Evolutionary conservation across 2,888 invertebrate genomes (phyloP), one percentile per base, ranked within the genome.

Genomic region (Synergus gifuensis): DNA sequence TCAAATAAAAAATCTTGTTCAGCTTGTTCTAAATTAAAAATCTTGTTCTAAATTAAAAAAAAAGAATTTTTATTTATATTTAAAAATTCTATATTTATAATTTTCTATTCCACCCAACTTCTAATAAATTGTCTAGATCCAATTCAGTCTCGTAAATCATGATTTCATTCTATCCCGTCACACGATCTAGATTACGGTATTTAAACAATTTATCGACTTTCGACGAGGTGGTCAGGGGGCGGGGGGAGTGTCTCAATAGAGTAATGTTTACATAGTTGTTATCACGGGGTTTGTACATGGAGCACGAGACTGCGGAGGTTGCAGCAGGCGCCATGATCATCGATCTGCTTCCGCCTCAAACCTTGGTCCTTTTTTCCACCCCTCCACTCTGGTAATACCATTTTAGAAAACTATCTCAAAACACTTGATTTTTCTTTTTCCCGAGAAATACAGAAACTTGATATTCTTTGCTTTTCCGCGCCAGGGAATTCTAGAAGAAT

Each of bases 291-390:
- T 86, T 85, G 81, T 81, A 83, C 81, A 12, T 60, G 83, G 83
- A 82, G 81, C 79, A 84, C 83, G 83, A 88, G 89, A 89, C 90
- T 89, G 90, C 89, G 87, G 89, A 89, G 86, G 87, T 88, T 90
- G 91, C 89, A 88, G 87, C 89, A 87, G 89, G 89, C 90, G 91
- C 90, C 90, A 88, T 86, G 87, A 83, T 83, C 89, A 91, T 91
- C 91, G 91, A 91, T 91, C 90, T 90, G 89, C 82, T 73, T 67
- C 78, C 79, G 83, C 85, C 84, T 82, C 85, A 82, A 69, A 69
- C 69, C 49, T 69, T 69, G 69, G 69, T 69, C 46, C 69, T n/a
- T 16, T 9, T 49, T 49, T 54, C 28, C 16, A 46, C 46, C 42
- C 44, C 66, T 36, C 40, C 4, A 12, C 66, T 44, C 22, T n/a